These are phyloP conservation scores for Drosophila conformis DNA, from an alignment of 2,888 invertebrate species.

Conservation along the genomic window DNA sequence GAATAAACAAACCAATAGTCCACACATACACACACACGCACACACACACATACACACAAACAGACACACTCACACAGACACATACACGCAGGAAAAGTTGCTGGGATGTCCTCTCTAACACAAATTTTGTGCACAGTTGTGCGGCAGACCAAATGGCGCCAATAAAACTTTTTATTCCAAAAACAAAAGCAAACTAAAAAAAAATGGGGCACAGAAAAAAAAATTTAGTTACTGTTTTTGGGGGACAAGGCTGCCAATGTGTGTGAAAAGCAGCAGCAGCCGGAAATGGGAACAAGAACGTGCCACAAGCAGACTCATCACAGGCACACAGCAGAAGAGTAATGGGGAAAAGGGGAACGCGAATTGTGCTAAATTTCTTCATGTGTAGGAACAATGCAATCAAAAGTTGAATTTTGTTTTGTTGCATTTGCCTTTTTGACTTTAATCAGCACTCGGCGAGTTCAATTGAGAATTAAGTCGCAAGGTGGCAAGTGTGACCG, in stretches of 20 bases:
- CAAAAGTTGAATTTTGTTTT: slow-evolving; percentile 17
- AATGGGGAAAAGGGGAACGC: not conserved
- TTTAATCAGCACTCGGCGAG: slow-evolving; percentile 54
- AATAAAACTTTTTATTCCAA: slow-evolving; percentile 69
- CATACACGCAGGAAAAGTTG: not conserved
- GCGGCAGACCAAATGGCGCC: slow-evolving; percentile 75
- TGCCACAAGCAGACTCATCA: slow-evolving; percentile 43
- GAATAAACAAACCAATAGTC: slow-evolving; percentile 15
- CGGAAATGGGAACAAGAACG: slow-evolving; percentile 43
- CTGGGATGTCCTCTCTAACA: slow-evolving; percentile 26
- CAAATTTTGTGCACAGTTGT: slow-evolving; percentile 48
- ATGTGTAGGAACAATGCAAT: slow-evolving; percentile 23
- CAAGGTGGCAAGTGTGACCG: slow-evolving; percentile 13
- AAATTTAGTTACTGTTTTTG: slow-evolving; percentile 39
- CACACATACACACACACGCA: slow-evolving; percentile 4
- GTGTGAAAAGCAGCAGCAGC: not conserved
- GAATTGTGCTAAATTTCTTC: not conserved
- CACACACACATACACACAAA: not conserved
- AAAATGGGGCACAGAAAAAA: slow-evolving; percentile 24
- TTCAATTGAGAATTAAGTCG: slow-evolving; percentile 55
- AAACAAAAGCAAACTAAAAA: slow-evolving; percentile 11
- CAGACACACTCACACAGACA: not conserved
- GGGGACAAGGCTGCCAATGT: not conserved
- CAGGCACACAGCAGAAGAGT: slow-evolving; percentile 1
- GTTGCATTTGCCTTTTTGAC: slow-evolving; percentile 36